Percentiles rank a stretch among this genome's conserved stretches.
Evolutionary conservation across 1,140 invertebrate genomes (phyloP).

Genomic region (Saccostrea cuccullata): DNA sequence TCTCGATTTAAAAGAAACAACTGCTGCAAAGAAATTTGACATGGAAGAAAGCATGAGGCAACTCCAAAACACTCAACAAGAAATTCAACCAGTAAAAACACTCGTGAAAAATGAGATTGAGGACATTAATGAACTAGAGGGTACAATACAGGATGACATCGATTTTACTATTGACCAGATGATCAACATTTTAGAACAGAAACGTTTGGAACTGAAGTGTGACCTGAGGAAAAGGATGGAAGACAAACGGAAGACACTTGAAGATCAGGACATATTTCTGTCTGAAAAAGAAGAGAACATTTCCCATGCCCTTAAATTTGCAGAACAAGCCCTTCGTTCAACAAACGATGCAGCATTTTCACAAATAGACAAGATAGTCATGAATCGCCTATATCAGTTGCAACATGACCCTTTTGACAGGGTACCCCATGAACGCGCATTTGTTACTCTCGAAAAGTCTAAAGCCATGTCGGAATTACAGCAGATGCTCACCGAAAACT

Average conservation of each 20-base stretch:
- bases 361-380: constrained; percentile 44
- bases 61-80: neutral
- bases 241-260: constrained; percentile 53
- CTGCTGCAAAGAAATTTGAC: constrained; percentile 45
- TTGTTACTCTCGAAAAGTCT: neutral
- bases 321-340: constrained; percentile 52
- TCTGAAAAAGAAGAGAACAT: constrained; percentile 49
- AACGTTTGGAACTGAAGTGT: constrained; percentile 55
- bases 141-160: constrained; percentile 19
- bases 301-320: constrained; percentile 54
- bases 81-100: neutral
- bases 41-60: constrained; percentile 37
- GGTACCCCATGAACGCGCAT: constrained; percentile 41
- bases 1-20: constrained; percentile 53
- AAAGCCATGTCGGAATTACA: constrained; percentile 33
- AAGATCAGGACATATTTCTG: constrained; percentile 55
- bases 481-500: neutral
- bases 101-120: constrained; percentile 5
- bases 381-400: constrained; percentile 37
- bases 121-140: constrained; percentile 6
- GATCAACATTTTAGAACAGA: constrained; percentile 54
- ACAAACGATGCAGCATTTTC: constrained; percentile 46
- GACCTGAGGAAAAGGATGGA: constrained; percentile 50
- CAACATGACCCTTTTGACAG: constrained; percentile 39
- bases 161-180: constrained; percentile 37